Evolutionary conservation across 2,113 vertebrate species (phyloP).

Genomic region (Piaya cayana): DNA sequence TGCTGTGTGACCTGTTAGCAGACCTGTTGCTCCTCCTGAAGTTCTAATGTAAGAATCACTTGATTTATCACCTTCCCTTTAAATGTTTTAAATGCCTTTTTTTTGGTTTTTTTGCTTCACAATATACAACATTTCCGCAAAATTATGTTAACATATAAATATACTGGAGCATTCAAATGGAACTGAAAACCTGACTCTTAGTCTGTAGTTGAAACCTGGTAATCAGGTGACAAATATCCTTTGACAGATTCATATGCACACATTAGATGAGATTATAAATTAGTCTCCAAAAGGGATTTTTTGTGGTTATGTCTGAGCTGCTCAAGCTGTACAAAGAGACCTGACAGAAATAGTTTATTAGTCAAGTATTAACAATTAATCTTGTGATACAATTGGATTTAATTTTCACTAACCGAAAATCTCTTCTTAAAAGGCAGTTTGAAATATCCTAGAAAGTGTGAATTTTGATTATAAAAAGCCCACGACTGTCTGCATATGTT

Average conservation of each 20-base stretch:
- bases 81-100: not conserved
- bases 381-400: slow-evolving; percentile 51
- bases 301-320: slow-evolving; percentile 50
- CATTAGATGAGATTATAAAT: slow-evolving; percentile 68
- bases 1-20: not conserved
- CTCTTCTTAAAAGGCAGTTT: not conserved
- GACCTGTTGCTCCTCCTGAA: not conserved
- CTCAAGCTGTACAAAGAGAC: slow-evolving; percentile 21
- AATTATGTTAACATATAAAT: not conserved
- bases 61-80: not conserved
- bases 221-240: slow-evolving; percentile 60
- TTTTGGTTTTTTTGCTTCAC: not conserved
- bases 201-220: not conserved
- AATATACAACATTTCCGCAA: not conserved
- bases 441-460: not conserved
- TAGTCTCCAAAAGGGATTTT: slow-evolving; percentile 57
- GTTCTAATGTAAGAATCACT: not conserved
- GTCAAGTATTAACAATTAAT: slow-evolving; percentile 49
- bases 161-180: not conserved
- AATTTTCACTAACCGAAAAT: not conserved
- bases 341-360: slow-evolving; percentile 65
- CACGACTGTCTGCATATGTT: not conserved
- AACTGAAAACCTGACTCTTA: not conserved
- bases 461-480: not conserved
- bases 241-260: slow-evolving; percentile 59